Evolutionary conservation across 1,140 invertebrate genomes (phyloP), one percentile per base, ranked within the genome.

Genomic region (Mercenaria mercenaria): DNA sequence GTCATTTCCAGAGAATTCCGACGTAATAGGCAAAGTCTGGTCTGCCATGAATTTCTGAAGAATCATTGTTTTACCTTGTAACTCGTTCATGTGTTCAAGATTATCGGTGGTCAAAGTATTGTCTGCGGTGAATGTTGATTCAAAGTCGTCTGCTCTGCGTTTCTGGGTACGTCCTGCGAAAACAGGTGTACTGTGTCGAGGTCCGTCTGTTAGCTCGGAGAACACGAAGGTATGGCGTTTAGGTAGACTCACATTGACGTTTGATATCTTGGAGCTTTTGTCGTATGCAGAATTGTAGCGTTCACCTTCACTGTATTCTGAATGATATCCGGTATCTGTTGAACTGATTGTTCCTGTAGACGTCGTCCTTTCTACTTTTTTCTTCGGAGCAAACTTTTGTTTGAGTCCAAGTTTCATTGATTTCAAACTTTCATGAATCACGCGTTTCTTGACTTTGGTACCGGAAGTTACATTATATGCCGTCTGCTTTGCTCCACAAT

Each of bases 21-120:
- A 3, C 23, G 34, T 11, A n/a, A 52, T 20, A 29, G 32, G 0
- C 10, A 67, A 18, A 1, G 69, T 15, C 52, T 88, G 86, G 86
- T 88, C 86, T 37, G 76, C 77, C 86, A 88, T 88, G 64, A 88
- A 88, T 43, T 88, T 88, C 37, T 88, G 50, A 29, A 88, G 50
- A 37, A 88, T 47, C 29, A 81, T 47, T 18, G 34, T 56, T 56
- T 88, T 88, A 20, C 86, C 86, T 18, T 81, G 50, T 50, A 59
- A n/a, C 41, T 88, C 86, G 43, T 88, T 50, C 2, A 64, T 15
- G 0, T 69, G 26, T 29, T 81, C 86, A 18, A 67, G 34, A 26
- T 67, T 50, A 34, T 72, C 50, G 11, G 26, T 2, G 0, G 69
- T 74, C 23, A 85, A 41, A n/a, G 61, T 74, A 26, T 37, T 26